Evolutionary conservation across 2,113 vertebrate species (phyloP), one percentile per base, ranked within the genome.

Genomic region (Helogale parvula): DNA sequence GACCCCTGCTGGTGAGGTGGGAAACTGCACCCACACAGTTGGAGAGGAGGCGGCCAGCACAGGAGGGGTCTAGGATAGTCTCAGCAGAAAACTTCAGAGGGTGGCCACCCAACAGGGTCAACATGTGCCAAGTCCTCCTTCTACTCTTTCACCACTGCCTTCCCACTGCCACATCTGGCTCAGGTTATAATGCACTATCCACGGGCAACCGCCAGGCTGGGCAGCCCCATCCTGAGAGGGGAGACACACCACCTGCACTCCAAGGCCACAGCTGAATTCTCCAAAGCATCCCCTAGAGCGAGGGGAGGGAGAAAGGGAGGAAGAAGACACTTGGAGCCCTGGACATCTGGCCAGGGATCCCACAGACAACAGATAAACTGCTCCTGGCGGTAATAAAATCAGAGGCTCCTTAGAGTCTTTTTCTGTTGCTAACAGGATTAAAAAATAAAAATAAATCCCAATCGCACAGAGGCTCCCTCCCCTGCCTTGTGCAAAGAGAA

Each of bases 391-490:
- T 77, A 93, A 93, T 93, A 85, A 93, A 63, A 72, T 82, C 83
- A 97, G 93, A 96, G 96, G 96, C 94, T 94, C 81, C 85, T 76
- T 29, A 3, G 80, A 89, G 71, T 86, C 57, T 65, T 95, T 69
- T 91, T 93, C 90, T 97, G 41, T 94, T 68, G 77, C 91, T 86
- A 97, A 97, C 27, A 66, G 31, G 45, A 91, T 97, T 93, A 95
- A 50, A 91, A 92, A 93, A 96, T 92, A 88, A 92, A 88, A 97
- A 97, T 72, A 95, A 74, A 94, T 66, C 33, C n/a, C 23, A 57
- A 29, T n/a, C n/a, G 74, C 54, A 80, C 38, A 33, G 47, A 87
- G 41, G 38, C 54, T 66, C 72, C 63, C 3, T 21, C 25, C 69
- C 71, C 23, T 14, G 80, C 94, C 83, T 65, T 4, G 41, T 14